Conservation (phyloP, 2,888 invertebrate genomes). For the Hanleya hanleyi region DNA sequence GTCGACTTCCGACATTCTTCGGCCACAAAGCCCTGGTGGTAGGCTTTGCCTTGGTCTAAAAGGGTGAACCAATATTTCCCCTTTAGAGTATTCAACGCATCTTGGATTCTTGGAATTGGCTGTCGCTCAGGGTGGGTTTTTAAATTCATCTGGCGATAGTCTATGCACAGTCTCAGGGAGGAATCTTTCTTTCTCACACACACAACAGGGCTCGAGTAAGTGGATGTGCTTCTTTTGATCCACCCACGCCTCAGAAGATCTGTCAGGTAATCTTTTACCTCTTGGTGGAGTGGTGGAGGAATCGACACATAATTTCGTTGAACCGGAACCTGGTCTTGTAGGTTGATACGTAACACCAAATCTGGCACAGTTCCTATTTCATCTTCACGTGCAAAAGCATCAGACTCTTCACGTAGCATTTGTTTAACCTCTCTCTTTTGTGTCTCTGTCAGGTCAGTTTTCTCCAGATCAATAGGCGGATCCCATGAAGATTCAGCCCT, state of each 20-base stretch:
- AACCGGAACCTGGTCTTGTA: conserved; percentile 36
- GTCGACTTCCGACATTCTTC: conserved; percentile 27
- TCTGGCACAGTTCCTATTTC: conserved; percentile 34
- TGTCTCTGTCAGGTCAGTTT: conserved; percentile 7
- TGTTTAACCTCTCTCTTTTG: conserved; percentile 20
- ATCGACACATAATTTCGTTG: conserved; percentile 32
- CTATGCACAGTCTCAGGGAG: conserved; percentile 10
- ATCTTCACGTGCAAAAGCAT: conserved; percentile 32
- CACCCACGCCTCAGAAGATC: conserved; percentile 31
- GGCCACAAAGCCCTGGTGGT: conserved; percentile 40
- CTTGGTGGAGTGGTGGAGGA: conserved; percentile 34
- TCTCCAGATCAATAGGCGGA: conserved; percentile 26
- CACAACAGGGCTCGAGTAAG: conserved; percentile 34
- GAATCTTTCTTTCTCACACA: conserved; percentile 37
- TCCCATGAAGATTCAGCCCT: no score
- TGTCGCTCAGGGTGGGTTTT: conserved; percentile 25
- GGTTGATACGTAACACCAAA: conserved; percentile 32
- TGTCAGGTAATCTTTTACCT: conserved; percentile 42
- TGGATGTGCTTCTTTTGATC: conserved; percentile 15
- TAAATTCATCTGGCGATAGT: conserved; percentile 34
- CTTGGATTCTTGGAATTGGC: conserved; percentile 39
- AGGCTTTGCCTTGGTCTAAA: conserved; percentile 40
- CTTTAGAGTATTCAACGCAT: conserved; percentile 33
- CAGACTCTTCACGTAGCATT: conserved; percentile 30
- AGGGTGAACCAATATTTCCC: conserved; percentile 35